Base-by-base conservation (phyloP, 2,888 invertebrate species). In the Machimus atricapillus region DNA sequence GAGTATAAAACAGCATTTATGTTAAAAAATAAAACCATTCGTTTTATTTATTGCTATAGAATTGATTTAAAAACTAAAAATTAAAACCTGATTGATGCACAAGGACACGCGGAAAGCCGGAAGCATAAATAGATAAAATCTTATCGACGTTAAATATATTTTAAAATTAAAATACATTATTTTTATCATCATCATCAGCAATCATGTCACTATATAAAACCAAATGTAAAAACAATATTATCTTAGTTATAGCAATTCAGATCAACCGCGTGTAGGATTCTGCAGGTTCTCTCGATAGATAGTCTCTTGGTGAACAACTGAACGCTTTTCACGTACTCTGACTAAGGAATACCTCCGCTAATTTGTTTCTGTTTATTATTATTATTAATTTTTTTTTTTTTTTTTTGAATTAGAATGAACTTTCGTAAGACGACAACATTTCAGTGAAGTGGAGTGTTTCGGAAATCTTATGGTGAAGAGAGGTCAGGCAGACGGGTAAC, bases 81-180 rank as follows among this genome's bases (percentile, higher is more conserved):
- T 85, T 31, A 85, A 46, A 46, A 56, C 74, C 85, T 85, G 85
- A 83, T 73, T 83, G 31, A 74, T 34, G 27, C 85, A 85, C 85
- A 85, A 85, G 85, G 85, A 85, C n/a, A n/a, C 85, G 85, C 85
- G 85, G 56, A 86, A 9, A 86, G 37, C 52, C 77, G 86, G 56
- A 86, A 76, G 76, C 86, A 86, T 77, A 86, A 86, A 86, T 77
- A 86, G 52, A 86, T 56, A 77, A 77, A 34, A 56, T 14, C n/a
- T 52, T 86, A 86, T 86, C 86, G 74, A 77, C 77, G 86, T 77
- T 86, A 86, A 86, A 86, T 86, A 86, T 86, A 86, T 86, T 86
- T 86, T 86, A 86, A 77, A 86, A 46, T 86, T 86, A 86, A 86
- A 86, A 86, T 86, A 86, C 86, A 86, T 86, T 56, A 86, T 86